Evolutionary conservation across 2,888 invertebrate species (phyloP).

Genomic region (Phasia obesa): DNA sequence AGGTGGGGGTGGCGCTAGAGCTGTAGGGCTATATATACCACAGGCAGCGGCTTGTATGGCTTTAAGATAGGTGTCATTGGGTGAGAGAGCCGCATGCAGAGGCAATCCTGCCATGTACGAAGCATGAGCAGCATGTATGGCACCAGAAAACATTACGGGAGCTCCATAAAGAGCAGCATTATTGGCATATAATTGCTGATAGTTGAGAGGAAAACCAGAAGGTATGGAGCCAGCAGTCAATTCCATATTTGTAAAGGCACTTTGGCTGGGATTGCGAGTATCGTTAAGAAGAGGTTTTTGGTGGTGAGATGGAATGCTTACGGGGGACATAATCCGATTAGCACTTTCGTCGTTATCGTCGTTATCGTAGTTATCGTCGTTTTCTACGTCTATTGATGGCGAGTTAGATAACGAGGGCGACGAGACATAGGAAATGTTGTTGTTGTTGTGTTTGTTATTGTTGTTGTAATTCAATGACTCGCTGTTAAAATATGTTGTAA

Average conservation of each 20-base stretch:
- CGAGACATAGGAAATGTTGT: constrained; percentile 36
- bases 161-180: constrained; percentile 72
- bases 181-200: constrained; percentile 75
- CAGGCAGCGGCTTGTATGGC: constrained; percentile 67
- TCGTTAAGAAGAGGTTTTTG: constrained; percentile 53
- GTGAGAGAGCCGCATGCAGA: constrained; percentile 57
- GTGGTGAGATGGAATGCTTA: constrained; percentile 65
- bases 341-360: constrained; percentile 62
- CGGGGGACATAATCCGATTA: constrained; percentile 70
- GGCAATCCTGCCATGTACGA: constrained; percentile 56
- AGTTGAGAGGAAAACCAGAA: constrained; percentile 75
- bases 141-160: constrained; percentile 66
- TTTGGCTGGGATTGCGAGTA: constrained; percentile 62
- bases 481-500: constrained; percentile 39
- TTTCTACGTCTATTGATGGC: constrained; percentile 72
- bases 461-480: constrained; percentile 27
- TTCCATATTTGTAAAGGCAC: constrained; percentile 66
- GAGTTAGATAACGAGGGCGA: constrained; percentile 68
- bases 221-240: constrained; percentile 71
- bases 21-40: constrained; percentile 60
- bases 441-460: constrained; percentile 39
- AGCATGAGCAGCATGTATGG: constrained; percentile 73
- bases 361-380: constrained; percentile 71
- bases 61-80: constrained; percentile 63
- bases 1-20: constrained; percentile 44